Conservation (phyloP, 2,797 vertebrate species). For the Pseudomugil gertrudae region DNA sequence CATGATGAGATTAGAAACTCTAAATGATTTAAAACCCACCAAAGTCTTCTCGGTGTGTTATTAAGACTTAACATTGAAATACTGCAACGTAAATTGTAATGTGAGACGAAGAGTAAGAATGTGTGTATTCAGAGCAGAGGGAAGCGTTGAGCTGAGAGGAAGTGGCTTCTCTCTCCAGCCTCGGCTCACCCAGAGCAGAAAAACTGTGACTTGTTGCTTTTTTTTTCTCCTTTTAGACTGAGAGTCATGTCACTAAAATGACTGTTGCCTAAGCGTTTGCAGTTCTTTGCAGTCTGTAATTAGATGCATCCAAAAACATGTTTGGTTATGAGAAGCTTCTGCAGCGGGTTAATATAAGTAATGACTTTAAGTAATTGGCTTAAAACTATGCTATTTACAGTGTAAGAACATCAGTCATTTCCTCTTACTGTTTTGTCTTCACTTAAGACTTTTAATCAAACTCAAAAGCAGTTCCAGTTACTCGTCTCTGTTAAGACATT, state of each 20-base stretch:
- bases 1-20: too few species aligned
- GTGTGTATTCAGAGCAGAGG: conserved; percentile 24
- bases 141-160: conserved; percentile 56
- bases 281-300: conserved; percentile 35
- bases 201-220: conserved; percentile 10
- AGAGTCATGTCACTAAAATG: conserved; percentile 21
- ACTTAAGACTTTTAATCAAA: not conserved
- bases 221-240: conserved; percentile 5
- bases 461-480: not conserved
- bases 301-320: conserved; percentile 17
- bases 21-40: not conserved
- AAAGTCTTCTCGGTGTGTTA: not conserved
- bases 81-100: conserved; percentile 17
- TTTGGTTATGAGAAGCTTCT: conserved; percentile 4
- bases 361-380: too few species aligned
- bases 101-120: not conserved
- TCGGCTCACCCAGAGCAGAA: conserved; percentile 27
- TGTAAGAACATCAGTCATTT: too few species aligned
- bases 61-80: not conserved
- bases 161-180: conserved; percentile 51
- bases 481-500: not conserved
- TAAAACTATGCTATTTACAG: too few species aligned
- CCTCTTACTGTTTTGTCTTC: too few species aligned
- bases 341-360: too few species aligned
- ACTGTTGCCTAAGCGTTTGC: conserved; percentile 34